Evolutionary conservation across 2,888 invertebrate species (phyloP).

Genomic region (Catocala sponsa): DNA sequence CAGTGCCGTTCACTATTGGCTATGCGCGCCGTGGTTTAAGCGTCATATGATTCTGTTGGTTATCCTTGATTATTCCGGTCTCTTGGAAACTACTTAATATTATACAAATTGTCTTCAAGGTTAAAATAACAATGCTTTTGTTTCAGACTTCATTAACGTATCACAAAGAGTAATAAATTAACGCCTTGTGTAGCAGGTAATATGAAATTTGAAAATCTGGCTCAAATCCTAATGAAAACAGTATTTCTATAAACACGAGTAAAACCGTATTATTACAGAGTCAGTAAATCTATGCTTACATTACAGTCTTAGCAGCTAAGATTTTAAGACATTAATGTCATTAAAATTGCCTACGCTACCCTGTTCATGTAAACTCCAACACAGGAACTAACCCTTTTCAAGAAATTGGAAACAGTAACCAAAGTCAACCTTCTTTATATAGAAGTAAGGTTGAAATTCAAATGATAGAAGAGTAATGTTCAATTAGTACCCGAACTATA

Average conservation of each 20-base stretch:
- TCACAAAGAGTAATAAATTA: no score
- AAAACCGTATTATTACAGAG: slow-evolving; percentile 25
- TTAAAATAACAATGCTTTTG: no score
- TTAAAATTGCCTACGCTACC: slow-evolving; percentile 39
- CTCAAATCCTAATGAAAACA: neutral
- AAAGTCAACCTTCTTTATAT: neutral
- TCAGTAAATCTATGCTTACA: slow-evolving; percentile 30
- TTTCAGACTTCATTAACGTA: no score
- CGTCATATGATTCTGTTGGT: no score
- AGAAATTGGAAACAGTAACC: neutral
- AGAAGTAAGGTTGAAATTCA: slow-evolving; percentile 7
- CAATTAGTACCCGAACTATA: slow-evolving; percentile 16
- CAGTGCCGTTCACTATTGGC: no score
- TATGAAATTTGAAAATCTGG: no score
- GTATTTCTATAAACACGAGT: slow-evolving; percentile 7
- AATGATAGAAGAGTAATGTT: neutral
- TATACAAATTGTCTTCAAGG: no score
- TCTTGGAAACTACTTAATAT: no score
- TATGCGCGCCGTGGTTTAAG: no score
- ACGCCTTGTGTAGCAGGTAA: no score
- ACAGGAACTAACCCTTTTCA: slow-evolving; percentile 31
- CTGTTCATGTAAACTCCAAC: slow-evolving; percentile 28
- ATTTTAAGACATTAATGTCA: slow-evolving; percentile 37
- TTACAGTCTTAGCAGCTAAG: slow-evolving; percentile 26
- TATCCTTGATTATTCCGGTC: no score